A percentile compares a stretch with the other conserved stretches of the same genome.
Conservation (phyloP, 2,888 invertebrate species). For the Aelia acuminata region DNA sequence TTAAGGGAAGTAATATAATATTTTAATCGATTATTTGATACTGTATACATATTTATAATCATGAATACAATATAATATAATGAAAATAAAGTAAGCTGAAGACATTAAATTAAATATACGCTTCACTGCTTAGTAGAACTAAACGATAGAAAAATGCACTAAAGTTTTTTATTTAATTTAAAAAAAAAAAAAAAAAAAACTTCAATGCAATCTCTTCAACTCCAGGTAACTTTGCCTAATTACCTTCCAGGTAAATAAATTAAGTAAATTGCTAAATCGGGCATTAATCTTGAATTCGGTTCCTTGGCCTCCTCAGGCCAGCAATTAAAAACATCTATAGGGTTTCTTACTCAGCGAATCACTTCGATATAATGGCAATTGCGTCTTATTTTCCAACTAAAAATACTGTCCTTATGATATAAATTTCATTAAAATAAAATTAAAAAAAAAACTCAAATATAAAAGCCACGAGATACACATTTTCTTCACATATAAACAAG, state of each 20-base stretch:
- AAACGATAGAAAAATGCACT: not conserved
- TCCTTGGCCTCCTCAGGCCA: not conserved
- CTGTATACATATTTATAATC: no score
- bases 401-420: no score
- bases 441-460: no score
- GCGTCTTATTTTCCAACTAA: not conserved
- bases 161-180: no score
- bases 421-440: no score
- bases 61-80: not conserved
- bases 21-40: no score
- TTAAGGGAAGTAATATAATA: no score
- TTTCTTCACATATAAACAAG: no score
- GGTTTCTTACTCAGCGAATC: not conserved
- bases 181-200: not conserved
- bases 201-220: not conserved
- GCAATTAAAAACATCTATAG: constrained; percentile 8
- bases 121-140: not conserved
- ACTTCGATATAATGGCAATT: not conserved
- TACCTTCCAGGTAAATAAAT: not conserved
- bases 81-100: not conserved
- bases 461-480: no score
- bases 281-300: not conserved
- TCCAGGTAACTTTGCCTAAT: not conserved
- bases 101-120: not conserved
- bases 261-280: not conserved